phyloP scores from a whole-genome alignment of 2,888 invertebrate species.

The Tachina grossa region DNA sequence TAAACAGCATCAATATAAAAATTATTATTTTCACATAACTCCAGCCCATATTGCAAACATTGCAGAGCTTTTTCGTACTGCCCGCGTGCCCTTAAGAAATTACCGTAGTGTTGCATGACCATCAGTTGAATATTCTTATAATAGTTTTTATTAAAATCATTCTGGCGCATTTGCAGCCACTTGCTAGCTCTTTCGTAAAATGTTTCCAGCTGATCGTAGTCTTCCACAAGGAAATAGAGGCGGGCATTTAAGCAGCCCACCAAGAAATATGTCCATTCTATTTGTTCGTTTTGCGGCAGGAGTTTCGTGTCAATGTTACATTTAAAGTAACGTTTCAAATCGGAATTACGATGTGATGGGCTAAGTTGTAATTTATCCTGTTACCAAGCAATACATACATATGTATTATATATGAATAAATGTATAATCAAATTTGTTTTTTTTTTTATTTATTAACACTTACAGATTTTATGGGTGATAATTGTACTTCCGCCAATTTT shows the following conservation, averaged over 20 bases:
- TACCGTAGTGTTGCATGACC: constrained; percentile 76
- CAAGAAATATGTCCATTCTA: constrained; percentile 77
- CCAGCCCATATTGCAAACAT: constrained; percentile 69
- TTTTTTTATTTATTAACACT: constrained; percentile 19
- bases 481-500: constrained; percentile 72
- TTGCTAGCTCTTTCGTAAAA: constrained; percentile 75
- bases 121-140: constrained; percentile 73
- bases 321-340: constrained; percentile 74
- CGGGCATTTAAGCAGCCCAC: constrained; percentile 79
- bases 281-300: constrained; percentile 70
- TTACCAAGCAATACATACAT: too few relatives aligned
- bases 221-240: constrained; percentile 76
- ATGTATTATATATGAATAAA: not conserved
- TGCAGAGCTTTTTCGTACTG: constrained; percentile 74
- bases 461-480: constrained; percentile 74
- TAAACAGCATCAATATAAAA: constrained; percentile 74
- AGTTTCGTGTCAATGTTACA: constrained; percentile 52
- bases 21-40: constrained; percentile 64
- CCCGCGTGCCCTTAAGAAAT: constrained; percentile 76
- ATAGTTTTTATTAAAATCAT: constrained; percentile 58
- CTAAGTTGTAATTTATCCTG: constrained; percentile 69
- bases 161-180: constrained; percentile 73
- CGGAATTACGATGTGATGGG: constrained; percentile 35
- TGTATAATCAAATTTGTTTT: not conserved
- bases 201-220: constrained; percentile 74